Percentiles rank a stretch among this genome's conserved stretches.
phyloP scores from a whole-genome alignment of 1,140 invertebrate species.

The Physella acuta region DNA sequence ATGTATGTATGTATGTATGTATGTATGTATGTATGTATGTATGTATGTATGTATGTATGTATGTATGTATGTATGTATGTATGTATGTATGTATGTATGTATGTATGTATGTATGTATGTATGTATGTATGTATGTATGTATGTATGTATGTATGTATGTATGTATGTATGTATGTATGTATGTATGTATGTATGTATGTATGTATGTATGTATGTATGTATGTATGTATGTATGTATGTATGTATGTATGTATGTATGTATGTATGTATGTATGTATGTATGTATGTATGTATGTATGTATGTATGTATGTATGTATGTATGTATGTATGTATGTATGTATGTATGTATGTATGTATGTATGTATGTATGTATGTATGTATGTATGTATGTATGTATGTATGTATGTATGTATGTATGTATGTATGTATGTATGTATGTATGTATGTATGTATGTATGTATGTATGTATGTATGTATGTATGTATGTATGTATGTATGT shows the following conservation, averaged over 20 bases:
- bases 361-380: background rate
- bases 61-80: background rate
- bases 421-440: background rate
- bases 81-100: background rate
- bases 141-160: background rate
- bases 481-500: background rate
- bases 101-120: background rate
- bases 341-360: background rate
- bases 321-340: background rate
- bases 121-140: background rate
- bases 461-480: background rate
- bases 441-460: background rate
- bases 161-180: background rate
- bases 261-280: background rate
- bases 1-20: constrained; percentile 1
- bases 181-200: background rate
- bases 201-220: background rate
- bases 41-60: background rate
- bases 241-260: background rate
- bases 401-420: background rate
- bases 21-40: background rate
- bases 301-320: background rate
- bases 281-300: background rate
- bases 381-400: background rate
- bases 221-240: background rate